phyloP scores from a whole-genome alignment of 92 coral and sea anemone genomes.

The Siderastrea siderea region DNA sequence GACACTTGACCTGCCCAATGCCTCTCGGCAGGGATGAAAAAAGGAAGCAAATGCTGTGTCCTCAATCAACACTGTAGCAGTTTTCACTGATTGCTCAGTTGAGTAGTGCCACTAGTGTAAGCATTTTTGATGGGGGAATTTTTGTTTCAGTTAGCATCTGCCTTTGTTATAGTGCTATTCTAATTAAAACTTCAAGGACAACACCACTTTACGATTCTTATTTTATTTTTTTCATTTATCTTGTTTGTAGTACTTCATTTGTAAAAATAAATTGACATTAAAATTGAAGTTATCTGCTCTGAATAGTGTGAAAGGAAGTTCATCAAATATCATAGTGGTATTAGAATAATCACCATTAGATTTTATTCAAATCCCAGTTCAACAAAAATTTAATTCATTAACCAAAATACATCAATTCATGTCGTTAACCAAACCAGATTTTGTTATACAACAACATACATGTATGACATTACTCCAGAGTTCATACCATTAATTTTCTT shows the following conservation, averaged over 20 bases:
- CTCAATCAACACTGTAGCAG: neutral
- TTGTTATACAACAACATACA: neutral
- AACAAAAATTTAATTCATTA: neutral
- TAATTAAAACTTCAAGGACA: too few relatives aligned
- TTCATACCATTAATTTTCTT: neutral
- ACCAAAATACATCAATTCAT: too few relatives aligned
- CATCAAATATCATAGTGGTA: neutral
- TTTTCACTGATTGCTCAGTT: neutral
- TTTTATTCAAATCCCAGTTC: neutral
- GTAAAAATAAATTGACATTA: neutral
- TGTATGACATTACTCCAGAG: neutral
- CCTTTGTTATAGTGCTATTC: too few relatives aligned
- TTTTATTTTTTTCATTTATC: conserved; percentile 3
- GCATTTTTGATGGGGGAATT: neutral
- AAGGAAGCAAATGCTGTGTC: neutral
- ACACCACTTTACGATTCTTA: neutral
- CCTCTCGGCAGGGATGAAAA: conserved; percentile 8
- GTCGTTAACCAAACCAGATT: conserved; percentile 1
- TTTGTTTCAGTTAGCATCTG: conserved; percentile 12
- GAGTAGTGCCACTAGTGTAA: neutral
- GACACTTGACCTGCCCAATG: conserved; percentile 7
- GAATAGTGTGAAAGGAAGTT: neutral
- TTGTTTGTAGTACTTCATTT: neutral
- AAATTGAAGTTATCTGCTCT: neutral
- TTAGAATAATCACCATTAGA: neutral